Conservation (phyloP, 1,140 invertebrate genomes). For the Neomicropteryx cornuta region DNA sequence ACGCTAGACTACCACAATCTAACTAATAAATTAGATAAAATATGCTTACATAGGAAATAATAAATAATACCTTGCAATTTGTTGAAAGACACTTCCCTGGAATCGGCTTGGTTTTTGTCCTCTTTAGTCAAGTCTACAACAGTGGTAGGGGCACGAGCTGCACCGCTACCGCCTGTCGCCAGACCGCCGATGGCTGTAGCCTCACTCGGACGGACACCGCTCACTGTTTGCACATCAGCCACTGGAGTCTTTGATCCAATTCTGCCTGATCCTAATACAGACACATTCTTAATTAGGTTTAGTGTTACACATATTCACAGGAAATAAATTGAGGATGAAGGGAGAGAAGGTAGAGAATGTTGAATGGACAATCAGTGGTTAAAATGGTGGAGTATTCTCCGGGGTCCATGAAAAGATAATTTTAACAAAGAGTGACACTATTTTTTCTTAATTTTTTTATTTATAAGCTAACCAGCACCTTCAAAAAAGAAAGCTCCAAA, state of each 20-base stretch:
- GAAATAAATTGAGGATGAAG: conserved; percentile 9
- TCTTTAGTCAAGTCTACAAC: conserved; percentile 51
- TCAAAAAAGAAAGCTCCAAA: too few species aligned
- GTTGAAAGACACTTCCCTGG: conserved; percentile 60
- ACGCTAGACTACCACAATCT: too few species aligned
- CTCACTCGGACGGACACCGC: conserved; percentile 46
- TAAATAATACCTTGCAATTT: conserved; percentile 51
- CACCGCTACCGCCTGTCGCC: conserved; percentile 44
- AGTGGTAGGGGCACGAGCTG: conserved; percentile 38
- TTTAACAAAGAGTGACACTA: too few species aligned
- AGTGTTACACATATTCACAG: not conserved
- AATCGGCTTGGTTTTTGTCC: conserved; percentile 48
- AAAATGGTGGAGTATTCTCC: too few species aligned
- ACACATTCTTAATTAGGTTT: not conserved
- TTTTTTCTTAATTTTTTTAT: too few species aligned
- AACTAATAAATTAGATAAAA: too few species aligned
- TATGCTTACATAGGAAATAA: conserved; percentile 3
- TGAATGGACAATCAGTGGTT: conserved; percentile 2
- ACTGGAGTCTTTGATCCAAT: too few species aligned
- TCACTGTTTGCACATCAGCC: conserved; percentile 37
- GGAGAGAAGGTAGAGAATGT: conserved; percentile 15
- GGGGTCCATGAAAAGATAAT: too few species aligned
- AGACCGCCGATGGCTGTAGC: conserved; percentile 55
- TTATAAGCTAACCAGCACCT: too few species aligned
- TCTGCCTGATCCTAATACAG: not conserved